Conservation (phyloP, 2,797 vertebrate genomes). For the Typhlichthys subterraneus region DNA sequence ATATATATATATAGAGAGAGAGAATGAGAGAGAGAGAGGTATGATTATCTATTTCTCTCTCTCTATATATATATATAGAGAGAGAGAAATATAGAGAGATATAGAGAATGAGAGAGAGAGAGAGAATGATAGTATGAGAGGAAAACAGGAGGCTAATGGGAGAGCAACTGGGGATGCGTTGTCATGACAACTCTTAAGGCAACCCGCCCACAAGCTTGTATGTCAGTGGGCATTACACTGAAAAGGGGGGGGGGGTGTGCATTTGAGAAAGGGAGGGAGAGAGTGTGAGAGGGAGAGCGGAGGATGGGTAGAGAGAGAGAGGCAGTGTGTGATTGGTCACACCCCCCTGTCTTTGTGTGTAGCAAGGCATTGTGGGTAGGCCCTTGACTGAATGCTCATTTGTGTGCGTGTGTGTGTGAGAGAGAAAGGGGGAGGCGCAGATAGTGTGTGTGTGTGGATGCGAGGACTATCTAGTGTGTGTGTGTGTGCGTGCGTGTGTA, state of each 20-base stretch:
- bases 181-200: constrained; percentile 84
- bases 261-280: constrained; percentile 69
- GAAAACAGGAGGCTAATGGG: constrained; percentile 21
- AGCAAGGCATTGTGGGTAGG: constrained; percentile 89
- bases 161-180: constrained; percentile 84
- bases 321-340: constrained; percentile 92
- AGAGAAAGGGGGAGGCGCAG: constrained; percentile 35
- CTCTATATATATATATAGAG: too few species aligned
- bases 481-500: constrained; percentile 18
- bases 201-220: constrained; percentile 82
- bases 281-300: constrained; percentile 63
- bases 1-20: too few species aligned
- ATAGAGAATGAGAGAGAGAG: not conserved
- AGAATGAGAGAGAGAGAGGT: too few species aligned
- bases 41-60: too few species aligned
- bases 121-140: constrained; percentile 27
- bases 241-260: constrained; percentile 71
- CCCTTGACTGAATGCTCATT: constrained; percentile 86
- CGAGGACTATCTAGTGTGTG: constrained; percentile 18
- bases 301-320: constrained; percentile 81
- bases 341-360: constrained; percentile 95
- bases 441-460: constrained; percentile 68
- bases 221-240: constrained; percentile 84
- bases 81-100: not conserved
- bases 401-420: constrained; percentile 74